Evolutionary conservation across 2,113 vertebrate genomes (phyloP), one percentile per base, ranked within the genome.

Genomic region (Junco hyemalis): DNA sequence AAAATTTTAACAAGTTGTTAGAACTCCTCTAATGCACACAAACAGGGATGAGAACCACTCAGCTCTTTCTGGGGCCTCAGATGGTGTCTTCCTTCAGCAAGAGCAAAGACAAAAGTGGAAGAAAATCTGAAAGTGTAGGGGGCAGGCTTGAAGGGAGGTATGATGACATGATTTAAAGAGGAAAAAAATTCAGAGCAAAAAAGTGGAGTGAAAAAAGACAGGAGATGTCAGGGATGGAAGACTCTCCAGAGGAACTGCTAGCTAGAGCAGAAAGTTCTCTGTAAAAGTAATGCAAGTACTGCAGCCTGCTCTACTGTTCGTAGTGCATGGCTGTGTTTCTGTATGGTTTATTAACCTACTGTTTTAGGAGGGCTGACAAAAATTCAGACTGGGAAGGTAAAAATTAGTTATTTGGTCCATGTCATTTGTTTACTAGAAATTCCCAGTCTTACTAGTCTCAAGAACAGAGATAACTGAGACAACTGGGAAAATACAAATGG

Each of bases 1-100:
- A 76, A 97, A 94, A 93, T 81, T 95, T 94, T 95, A 95, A 92
- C 80, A 79, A 86, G 73, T 8, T 63, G 5, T 59, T 96, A 56
- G 59, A 93, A 82, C 1, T 4, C 25, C 74, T 80, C 40, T 86
- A 70, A 86, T 42, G 54, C 35, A 70, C 38, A 42, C 18, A 91
- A 65, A 78, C 8, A 18, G 33, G 36, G 20, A 57, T 1, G 2
- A 82, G 50, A 88, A 68, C 13, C 38, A 60, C 48, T 89, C 61
- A 24, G 42, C 42, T 78, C 70, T 95, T 93, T 87, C 40, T 86
- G 44, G 31, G 33, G 22, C 28, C 31, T 63, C 45, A 69, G 44
- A 85, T 35, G 10, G 8, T 53, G 42, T 87, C 29, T 81, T 88
- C 10, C 18, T 81, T 76, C 28, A 80, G 63, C 35, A 59, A 63